These are phyloP conservation scores for Caprella mutica DNA, from an alignment of 2,888 invertebrate genomes.

Conservation along the genomic window DNA sequence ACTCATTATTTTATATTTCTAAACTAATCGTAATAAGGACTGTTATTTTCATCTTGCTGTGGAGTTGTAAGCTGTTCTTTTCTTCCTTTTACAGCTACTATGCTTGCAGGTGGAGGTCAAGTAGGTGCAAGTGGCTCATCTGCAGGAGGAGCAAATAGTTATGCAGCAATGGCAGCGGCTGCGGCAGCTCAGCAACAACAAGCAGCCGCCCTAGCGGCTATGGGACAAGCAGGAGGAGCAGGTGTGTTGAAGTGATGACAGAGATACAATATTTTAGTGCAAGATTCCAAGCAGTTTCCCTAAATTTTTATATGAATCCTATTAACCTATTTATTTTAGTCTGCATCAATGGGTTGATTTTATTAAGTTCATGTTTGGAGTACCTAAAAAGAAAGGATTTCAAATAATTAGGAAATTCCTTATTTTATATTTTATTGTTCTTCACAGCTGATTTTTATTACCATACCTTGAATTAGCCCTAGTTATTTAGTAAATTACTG, in stretches of 20 bases:
- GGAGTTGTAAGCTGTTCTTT: no score
- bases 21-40: no score
- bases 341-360: background rate
- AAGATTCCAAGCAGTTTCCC: no score
- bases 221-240: slow-evolving; percentile 21
- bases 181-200: slow-evolving; percentile 44
- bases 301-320: background rate
- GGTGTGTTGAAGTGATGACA: no score
- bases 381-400: background rate
- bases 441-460: background rate
- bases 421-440: background rate
- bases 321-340: no score
- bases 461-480: no score
- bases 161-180: slow-evolving; percentile 31
- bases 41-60: no score
- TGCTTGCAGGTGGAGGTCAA: slow-evolving; percentile 40
- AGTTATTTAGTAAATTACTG: no score
- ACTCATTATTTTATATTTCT: no score
- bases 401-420: background rate
- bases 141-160: slow-evolving; percentile 21
- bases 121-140: slow-evolving; percentile 34
- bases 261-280: no score
- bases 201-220: slow-evolving; percentile 23
- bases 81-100: slow-evolving; percentile 16
- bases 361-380: background rate